Evolutionary conservation across 2,888 invertebrate species (phyloP), one percentile per base, ranked within the genome.

Genomic region (Eristalis pertinax): DNA sequence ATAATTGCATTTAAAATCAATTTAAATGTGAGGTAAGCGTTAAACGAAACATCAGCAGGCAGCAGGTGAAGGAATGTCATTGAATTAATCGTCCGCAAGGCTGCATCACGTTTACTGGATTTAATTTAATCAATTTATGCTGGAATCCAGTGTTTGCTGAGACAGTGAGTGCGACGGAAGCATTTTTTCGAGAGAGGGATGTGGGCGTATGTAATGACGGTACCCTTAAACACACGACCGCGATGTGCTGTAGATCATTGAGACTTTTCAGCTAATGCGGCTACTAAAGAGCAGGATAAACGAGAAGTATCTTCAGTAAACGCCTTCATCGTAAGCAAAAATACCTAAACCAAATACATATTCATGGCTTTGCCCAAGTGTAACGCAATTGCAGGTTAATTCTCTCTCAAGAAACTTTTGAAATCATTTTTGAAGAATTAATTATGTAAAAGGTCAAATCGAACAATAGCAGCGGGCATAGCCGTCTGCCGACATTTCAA

Each of bases 391-490:
- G 13, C 15, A 41, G 15, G 15, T 1, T 4, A 15, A 4, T 29
- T 4, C 29, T 4, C 41, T 4, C 41, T 41, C 15, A n/a, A 43
- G 15, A 43, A n/a, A n/a, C 8, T 1, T 32, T 43, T 5, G 19
- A 50, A 50, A 19, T 2, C 8, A 50, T 50, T 43, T 62, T n/a
- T 43, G 11, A 19, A 24, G n/a, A 62, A 43, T 72, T 35, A 79
- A 70, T 70, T 84, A 84, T 80, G 80, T 67, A 70, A 79, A 76
- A 75, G 84, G 75, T 75, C 70, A 72, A 38, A 64, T 41, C 80
- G 67, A 74, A 38, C 64, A 70, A 60, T 29, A 74, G 58, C 32
- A 10, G 32, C 32, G 32, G 7, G 4, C 4, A 2, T 26, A 26
- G 58, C 11, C 38, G 56, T 69, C 1, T 75, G 60, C 19, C 43